Evolutionary conservation across 1,140 invertebrate genomes (phyloP).

Genomic region (Drosophila bocqueti): DNA sequence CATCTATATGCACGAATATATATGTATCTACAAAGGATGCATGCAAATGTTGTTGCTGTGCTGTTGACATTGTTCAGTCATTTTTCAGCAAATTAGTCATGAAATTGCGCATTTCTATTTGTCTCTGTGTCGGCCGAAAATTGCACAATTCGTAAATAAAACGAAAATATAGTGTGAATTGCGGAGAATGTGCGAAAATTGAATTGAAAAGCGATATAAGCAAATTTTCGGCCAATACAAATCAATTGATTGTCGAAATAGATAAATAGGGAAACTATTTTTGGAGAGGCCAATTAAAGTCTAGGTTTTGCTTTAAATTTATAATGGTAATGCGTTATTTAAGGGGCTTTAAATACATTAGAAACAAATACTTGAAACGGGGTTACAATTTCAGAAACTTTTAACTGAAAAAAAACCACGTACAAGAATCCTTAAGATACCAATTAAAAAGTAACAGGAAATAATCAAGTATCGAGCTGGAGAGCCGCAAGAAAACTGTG

Average conservation of each 20-base stretch:
- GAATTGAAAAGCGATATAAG: conserved; percentile 31
- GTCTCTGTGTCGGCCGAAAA: conserved; percentile 37
- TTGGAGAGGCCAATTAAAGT: not conserved
- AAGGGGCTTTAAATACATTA: not conserved
- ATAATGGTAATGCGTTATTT: not conserved
- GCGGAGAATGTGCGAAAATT: conserved; percentile 27
- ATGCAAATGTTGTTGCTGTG: conserved; percentile 53
- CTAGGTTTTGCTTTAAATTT: not conserved
- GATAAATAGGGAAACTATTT: not conserved
- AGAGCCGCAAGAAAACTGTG: not conserved
- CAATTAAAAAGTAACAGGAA: not conserved
- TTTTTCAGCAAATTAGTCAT: conserved; percentile 77
- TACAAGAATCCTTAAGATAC: not conserved
- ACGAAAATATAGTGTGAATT: conserved; percentile 40
- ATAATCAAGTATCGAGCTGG: not conserved
- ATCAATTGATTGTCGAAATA: conserved; percentile 22
- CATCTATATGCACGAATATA: conserved; percentile 5
- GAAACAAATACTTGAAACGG: not conserved
- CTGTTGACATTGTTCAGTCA: conserved; percentile 70
- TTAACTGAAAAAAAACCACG: not conserved
- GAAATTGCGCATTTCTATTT: conserved; percentile 72
- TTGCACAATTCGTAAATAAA: conserved; percentile 47
- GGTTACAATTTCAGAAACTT: not conserved
- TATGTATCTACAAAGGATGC: conserved; percentile 52
- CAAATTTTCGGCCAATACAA: conserved; percentile 10